Percentiles rank a stretch among this genome's conserved stretches.
These are phyloP conservation scores for Gryon sp. DNA, from an alignment of 1,140 invertebrate genomes.

Conservation along the genomic window DNA sequence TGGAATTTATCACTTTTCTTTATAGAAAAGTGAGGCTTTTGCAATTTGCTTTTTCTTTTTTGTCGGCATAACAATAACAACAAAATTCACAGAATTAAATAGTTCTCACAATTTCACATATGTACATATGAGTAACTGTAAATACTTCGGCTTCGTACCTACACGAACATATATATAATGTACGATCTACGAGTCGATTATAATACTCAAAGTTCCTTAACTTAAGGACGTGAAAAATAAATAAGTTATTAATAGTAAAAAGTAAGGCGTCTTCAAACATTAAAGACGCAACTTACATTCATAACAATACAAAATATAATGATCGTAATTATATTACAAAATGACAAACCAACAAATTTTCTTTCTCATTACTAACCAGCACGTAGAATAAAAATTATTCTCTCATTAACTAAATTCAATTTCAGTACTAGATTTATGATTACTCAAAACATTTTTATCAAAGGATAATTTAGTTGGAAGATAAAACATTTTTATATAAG, in stretches of 20 bases:
- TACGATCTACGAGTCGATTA: constrained; percentile 62
- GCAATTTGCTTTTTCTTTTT: constrained; percentile 55
- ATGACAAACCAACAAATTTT: constrained; percentile 50
- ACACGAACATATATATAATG: constrained; percentile 61
- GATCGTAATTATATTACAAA: constrained; percentile 59
- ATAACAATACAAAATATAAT: constrained; percentile 66
- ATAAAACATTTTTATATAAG: neutral
- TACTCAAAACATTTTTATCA: too few relatives aligned
- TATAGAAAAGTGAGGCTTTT: constrained; percentile 37
- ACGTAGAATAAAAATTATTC: constrained; percentile 17
- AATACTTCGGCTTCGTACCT: constrained; percentile 66
- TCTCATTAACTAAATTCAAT: too few relatives aligned
- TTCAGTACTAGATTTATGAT: neutral
- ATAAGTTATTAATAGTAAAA: constrained; percentile 71
- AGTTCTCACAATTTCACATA: constrained; percentile 64
- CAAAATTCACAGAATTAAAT: constrained; percentile 67
- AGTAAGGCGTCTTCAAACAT: constrained; percentile 56
- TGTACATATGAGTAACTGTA: constrained; percentile 63
- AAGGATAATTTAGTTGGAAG: neutral
- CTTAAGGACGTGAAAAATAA: constrained; percentile 75
- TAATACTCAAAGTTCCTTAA: constrained; percentile 69
- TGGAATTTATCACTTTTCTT: constrained; percentile 38
- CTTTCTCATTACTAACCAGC: constrained; percentile 28
- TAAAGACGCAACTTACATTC: constrained; percentile 54
- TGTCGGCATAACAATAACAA: constrained; percentile 64